phyloP scores from a whole-genome alignment of 1,140 invertebrate genomes.

The Anoplophora glabripennis region DNA sequence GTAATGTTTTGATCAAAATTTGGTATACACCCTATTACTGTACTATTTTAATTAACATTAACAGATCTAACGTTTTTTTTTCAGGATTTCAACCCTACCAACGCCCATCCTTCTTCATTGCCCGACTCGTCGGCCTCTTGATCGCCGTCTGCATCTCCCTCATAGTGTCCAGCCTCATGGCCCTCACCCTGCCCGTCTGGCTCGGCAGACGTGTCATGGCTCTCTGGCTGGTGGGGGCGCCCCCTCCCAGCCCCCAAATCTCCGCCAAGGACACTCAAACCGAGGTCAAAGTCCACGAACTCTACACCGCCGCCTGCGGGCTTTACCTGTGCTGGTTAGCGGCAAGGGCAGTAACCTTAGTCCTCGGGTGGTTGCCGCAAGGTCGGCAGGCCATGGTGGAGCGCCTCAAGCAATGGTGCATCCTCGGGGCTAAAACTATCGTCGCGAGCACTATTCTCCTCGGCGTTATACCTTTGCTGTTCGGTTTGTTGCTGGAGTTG shows the following conservation, averaged over 20 bases:
- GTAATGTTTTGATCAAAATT: no score
- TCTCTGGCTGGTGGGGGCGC: conserved; percentile 69
- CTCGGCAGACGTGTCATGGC: conserved; percentile 85
- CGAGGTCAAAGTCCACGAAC: conserved; percentile 79
- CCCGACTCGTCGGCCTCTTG: conserved; percentile 75
- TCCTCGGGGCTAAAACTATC: conserved; percentile 64
- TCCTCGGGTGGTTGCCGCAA: conserved; percentile 83
- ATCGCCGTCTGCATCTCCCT: conserved; percentile 80
- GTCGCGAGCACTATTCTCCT: conserved; percentile 77
- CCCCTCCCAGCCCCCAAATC: conserved; percentile 48
- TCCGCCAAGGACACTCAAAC: conserved; percentile 49
- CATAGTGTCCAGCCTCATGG: conserved; percentile 75
- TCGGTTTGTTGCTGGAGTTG: conserved; percentile 87
- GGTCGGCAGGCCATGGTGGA: conserved; percentile 75
- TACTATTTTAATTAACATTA: no score
- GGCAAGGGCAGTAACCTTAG: conserved; percentile 72
- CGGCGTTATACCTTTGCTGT: conserved; percentile 87
- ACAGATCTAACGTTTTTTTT: conserved; percentile 12
- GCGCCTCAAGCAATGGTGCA: conserved; percentile 73
- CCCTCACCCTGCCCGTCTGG: conserved; percentile 86
- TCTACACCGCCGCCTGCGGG: conserved; percentile 93
- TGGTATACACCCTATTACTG: no score
- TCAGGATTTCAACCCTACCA: conserved; percentile 83
- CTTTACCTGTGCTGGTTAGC: conserved; percentile 91
- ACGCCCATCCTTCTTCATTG: conserved; percentile 76